phyloP scores from a whole-genome alignment of 2,888 invertebrate genomes.

The Thecophora atra region DNA sequence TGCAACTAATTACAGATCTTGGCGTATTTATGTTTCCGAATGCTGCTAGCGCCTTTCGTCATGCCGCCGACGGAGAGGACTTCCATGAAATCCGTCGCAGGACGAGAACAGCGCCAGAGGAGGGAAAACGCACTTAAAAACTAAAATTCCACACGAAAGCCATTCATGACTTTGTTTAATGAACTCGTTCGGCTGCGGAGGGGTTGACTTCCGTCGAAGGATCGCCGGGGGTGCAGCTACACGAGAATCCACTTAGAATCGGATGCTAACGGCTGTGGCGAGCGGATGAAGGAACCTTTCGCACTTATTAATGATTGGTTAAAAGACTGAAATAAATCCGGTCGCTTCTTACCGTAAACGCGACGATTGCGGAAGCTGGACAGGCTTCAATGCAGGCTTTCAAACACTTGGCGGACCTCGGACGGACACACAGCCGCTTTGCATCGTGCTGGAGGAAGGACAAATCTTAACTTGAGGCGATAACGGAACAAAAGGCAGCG shows the following conservation, averaged over 20 bases:
- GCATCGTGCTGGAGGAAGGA: neutral
- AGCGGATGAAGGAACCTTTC: no score
- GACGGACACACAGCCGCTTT: slow-evolving; percentile 15
- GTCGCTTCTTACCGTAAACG: no score
- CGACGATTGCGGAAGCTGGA: no score
- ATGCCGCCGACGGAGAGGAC: neutral
- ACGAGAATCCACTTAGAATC: neutral
- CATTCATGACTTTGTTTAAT: neutral
- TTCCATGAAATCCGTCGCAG: neutral
- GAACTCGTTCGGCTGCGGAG: neutral
- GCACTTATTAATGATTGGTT: no score
- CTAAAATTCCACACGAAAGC: neutral
- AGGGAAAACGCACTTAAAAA: neutral
- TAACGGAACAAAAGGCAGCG: neutral
- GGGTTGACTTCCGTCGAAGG: neutral
- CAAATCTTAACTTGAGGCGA: neutral
- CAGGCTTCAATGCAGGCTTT: no score
- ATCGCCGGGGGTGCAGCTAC: neutral
- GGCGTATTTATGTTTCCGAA: slow-evolving; percentile 1
- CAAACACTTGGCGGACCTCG: no score
- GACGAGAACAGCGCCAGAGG: neutral
- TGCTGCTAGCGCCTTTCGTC: neutral
- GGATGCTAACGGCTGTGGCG: no score
- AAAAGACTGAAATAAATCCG: no score
- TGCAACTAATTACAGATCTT: slow-evolving; percentile 23